phyloP scores from a whole-genome alignment of 1,140 invertebrate genomes.

The Polypedilum pembai region DNA sequence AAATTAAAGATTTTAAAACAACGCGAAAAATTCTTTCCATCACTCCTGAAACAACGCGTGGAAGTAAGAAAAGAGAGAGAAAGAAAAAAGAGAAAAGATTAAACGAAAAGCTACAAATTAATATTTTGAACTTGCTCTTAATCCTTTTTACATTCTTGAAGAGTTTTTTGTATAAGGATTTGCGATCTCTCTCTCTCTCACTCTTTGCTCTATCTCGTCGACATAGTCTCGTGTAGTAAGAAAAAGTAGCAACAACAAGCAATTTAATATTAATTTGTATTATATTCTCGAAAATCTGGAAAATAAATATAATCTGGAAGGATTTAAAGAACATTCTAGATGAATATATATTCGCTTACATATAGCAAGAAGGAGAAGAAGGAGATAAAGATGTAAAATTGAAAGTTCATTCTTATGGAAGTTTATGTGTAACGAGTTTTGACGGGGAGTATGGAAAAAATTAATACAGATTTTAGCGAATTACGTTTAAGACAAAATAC shows the following conservation, averaged over 20 bases:
- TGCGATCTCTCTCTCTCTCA: not conserved
- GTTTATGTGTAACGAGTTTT: not conserved
- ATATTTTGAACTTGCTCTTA: conserved; percentile 28
- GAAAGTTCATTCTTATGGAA: not conserved
- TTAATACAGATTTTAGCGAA: conserved; percentile 28
- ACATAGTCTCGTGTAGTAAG: not conserved
- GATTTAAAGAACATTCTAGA: conserved; percentile 9
- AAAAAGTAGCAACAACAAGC: not conserved
- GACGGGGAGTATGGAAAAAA: not conserved
- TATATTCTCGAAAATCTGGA: conserved; percentile 28
- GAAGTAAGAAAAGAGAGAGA: no score
- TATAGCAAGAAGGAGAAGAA: not conserved
- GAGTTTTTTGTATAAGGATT: conserved; percentile 19
- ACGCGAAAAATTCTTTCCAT: not conserved
- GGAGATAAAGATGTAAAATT: not conserved
- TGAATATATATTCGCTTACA: not conserved
- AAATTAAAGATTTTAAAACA: not conserved
- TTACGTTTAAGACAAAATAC: conserved; percentile 26
- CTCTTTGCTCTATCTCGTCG: conserved; percentile 1
- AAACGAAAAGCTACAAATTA: conserved; percentile 27
- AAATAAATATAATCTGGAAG: conserved; percentile 25
- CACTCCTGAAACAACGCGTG: not conserved
- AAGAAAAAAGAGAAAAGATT: conserved; percentile 4
- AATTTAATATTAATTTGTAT: conserved; percentile 27
- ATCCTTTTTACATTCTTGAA: conserved; percentile 28